These are phyloP conservation scores for Ctenoplectra terminalis DNA, from an alignment of 1,140 invertebrate genomes.

Conservation along the genomic window DNA sequence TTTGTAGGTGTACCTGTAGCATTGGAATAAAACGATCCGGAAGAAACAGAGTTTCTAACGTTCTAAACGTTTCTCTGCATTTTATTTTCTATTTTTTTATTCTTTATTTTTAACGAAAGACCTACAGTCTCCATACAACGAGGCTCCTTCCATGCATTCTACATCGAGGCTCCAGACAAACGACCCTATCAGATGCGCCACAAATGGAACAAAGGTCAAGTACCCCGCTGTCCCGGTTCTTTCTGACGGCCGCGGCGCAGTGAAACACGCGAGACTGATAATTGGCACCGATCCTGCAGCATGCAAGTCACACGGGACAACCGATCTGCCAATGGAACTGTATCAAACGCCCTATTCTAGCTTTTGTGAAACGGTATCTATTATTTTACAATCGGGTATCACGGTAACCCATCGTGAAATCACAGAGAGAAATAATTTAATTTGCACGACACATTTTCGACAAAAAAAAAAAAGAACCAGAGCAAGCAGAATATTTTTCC, in stretches of 20 bases:
- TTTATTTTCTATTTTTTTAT: too few relatives aligned
- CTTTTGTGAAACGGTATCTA: neutral
- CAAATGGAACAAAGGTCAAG: slow-evolving; percentile 48
- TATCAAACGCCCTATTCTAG: neutral
- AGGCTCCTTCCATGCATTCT: too few relatives aligned
- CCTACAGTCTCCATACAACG: too few relatives aligned
- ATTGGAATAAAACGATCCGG: neutral
- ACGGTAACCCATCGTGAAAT: neutral
- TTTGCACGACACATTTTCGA: neutral
- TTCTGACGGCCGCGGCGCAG: neutral
- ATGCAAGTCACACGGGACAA: neutral
- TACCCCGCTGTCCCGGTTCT: slow-evolving; percentile 41
- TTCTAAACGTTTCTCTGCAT: too few relatives aligned
- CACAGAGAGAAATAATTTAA: slow-evolving; percentile 24
- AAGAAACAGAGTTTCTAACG: too few relatives aligned
- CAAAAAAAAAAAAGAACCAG: neutral
- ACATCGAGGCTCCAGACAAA: neutral
- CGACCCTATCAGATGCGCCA: slow-evolving; percentile 10
- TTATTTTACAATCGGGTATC: neutral
- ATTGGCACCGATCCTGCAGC: slow-evolving; percentile 37
- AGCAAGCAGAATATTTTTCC: slow-evolving; percentile 30
- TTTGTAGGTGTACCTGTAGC: neutral
- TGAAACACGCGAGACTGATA: slow-evolving; percentile 49
- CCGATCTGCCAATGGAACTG: neutral
- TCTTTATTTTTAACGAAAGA: too few relatives aligned